Base-by-base conservation (phyloP, 1,140 invertebrate species). In the Rhyzopertha dominica region DNA sequence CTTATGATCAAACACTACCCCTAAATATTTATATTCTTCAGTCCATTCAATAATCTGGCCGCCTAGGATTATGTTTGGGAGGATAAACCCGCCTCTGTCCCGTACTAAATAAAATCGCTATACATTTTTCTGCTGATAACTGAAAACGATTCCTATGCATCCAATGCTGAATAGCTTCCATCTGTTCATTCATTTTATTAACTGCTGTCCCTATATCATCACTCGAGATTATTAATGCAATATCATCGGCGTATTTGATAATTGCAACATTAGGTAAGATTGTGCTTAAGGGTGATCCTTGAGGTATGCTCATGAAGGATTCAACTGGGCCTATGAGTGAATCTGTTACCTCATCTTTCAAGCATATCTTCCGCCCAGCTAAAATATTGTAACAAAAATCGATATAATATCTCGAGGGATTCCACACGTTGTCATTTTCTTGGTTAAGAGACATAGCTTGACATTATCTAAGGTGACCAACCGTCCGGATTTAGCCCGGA, bases 201-300 rank as follows among this genome's bases (percentile, higher is more conserved):
- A 9, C 12, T 10, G 23, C 39, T 17, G 10, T 2, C 0, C 17
- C 19, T 13, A 40, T 2, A 9, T 43, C 8, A 10, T 8, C 12
- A 2, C 52, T 40, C 19, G 40, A 40, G 19, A 20, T 18, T 9
- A 34, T 12, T 7, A 54, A 1, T 3, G 24, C 47, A 43, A 1
- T 38, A 43, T 24, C 48, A n/a, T n/a, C n/a, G n/a, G n/a, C n/a
- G n/a, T n/a, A 51, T 12, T 35, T 23, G 10, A 49, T 37, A 37
- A 50, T 20, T 5, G 4, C 12, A 5, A 5, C 9, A 3, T 13
- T 14, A 38, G 28, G 20, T 10, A 44, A 24, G 16, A 34, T 5
- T 30, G 47, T 10, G 17, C 41, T 50, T 4, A 37, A 16, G 2
- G 23, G 35, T 10, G 47, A 49, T 13, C 29, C 47, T 36, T 49